phyloP scores from a whole-genome alignment of 2,113 vertebrate species.

The Cathartes aura region DNA sequence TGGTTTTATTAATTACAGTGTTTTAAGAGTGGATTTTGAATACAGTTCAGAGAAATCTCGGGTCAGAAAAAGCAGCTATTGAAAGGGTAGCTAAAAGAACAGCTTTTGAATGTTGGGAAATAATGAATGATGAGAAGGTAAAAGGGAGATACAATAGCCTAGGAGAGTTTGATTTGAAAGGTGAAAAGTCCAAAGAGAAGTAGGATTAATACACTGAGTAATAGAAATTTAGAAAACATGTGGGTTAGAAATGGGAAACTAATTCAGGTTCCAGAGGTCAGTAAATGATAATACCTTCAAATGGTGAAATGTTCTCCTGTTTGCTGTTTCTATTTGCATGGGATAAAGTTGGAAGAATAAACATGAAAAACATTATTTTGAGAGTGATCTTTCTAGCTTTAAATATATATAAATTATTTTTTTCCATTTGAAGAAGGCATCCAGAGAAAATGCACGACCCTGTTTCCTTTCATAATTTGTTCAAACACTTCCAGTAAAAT shows the following conservation, averaged over 20 bases:
- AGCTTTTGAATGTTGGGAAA: neutral
- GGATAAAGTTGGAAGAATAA: neutral
- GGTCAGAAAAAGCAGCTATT: neutral
- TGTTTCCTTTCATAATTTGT: neutral
- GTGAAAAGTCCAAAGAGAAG: neutral
- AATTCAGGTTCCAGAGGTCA: conserved; percentile 8
- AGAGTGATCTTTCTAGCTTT: neutral
- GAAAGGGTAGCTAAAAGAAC: neutral
- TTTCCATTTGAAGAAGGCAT: neutral
- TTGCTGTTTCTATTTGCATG: neutral
- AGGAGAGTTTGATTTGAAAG: neutral
- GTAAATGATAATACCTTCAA: neutral
- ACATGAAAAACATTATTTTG: neutral
- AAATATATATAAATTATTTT: neutral
- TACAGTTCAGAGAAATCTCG: neutral
- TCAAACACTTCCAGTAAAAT: neutral
- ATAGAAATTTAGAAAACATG: neutral
- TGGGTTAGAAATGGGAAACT: neutral
- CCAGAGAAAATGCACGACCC: neutral
- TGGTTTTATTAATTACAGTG: neutral
- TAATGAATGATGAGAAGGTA: neutral
- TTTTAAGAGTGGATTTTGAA: neutral
- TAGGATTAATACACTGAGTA: neutral
- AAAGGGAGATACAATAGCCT: neutral
- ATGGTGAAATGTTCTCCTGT: neutral